Evolutionary conservation across 2,797 vertebrate species (phyloP).

Genomic region (Typhlichthys subterraneus): DNA sequence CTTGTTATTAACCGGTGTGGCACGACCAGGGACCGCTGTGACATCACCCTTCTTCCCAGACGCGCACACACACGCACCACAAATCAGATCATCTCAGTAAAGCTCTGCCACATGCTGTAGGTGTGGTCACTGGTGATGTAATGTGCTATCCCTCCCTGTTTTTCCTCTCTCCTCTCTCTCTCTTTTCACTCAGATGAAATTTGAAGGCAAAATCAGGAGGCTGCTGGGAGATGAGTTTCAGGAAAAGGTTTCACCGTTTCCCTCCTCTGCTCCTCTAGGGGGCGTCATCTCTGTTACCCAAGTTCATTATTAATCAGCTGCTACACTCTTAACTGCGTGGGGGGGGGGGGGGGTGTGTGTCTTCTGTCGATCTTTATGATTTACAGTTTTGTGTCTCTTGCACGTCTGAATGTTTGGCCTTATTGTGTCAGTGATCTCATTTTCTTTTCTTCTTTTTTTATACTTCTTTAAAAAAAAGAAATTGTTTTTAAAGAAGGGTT

Average conservation of each 20-base stretch:
- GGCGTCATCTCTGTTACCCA: conserved; percentile 10
- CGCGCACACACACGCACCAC: too few species aligned
- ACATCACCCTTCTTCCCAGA: background rate
- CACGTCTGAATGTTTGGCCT: too few species aligned
- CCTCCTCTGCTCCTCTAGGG: conserved; percentile 2
- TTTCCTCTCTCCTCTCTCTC: conserved; percentile 20
- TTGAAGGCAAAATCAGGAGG: conserved; percentile 84
- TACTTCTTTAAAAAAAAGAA: too few species aligned
- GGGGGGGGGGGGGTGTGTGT: too few species aligned
- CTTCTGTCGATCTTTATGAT: too few species aligned
- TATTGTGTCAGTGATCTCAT: too few species aligned
- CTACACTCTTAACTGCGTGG: background rate
- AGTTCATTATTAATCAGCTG: background rate
- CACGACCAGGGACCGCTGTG: too few species aligned
- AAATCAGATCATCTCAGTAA: background rate
- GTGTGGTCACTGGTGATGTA: conserved; percentile 67
- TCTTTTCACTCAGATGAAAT: conserved; percentile 81
- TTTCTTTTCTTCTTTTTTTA: too few species aligned
- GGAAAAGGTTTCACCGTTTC: conserved; percentile 80
- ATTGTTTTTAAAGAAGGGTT: too few species aligned
- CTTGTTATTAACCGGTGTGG: too few species aligned
- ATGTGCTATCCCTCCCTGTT: conserved; percentile 30
- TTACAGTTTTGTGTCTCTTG: too few species aligned
- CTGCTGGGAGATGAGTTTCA: conserved; percentile 87
- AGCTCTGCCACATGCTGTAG: conserved; percentile 40